Base-by-base conservation (phyloP, 2,113 vertebrate species). In the Cisticola juncidis region DNA sequence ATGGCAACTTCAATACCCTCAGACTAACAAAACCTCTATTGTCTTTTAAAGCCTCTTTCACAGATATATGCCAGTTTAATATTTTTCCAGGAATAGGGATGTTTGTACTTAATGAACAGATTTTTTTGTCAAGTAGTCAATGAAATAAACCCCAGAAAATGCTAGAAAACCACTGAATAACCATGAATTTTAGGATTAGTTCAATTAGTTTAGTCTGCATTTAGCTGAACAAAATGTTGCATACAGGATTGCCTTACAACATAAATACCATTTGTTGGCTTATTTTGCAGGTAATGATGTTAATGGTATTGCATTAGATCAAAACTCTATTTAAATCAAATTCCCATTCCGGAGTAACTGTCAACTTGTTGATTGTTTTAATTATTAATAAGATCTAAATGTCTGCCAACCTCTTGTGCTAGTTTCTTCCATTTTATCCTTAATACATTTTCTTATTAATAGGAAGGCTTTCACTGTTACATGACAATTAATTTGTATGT, bases 241-340 rank as follows among this genome's bases (percentile, higher is more conserved):
- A 35, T 77, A 60, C 29, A 60, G 35, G 58, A 42, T 12, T 72
- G 21, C 71, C 40, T 76, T 82, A 44, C 31, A 83, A 82, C 25
- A 56, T 29, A 81, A 86, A 83, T 86, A 81, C 74, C 80, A 44
- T 68, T 80, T 40, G 56, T 70, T 76, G 87, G 58, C 9, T 65
- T 88, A 65, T 95, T 97, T 98, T 94, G 70, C 68, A 95, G 66
- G 64, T 91, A 96, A 96, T 91, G 81, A 93, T 6, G 0, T 92
- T 90, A 97, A 90, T 92, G 82, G 78, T 94, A 87, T 91, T 28
- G 31, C 35, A 81, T 69, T 90, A 95, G 86, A 93, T 68, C 66
- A 87, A 95, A 95, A 85, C 56, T 65, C 85, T 96, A 62, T 97
- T 97, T 94, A 97, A 97, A 96, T 97, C 87, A 57, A 42, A 96